Percentiles rank a stretch among this genome's conserved stretches.
phyloP scores from a whole-genome alignment of 2,113 vertebrate species.

The Elephantulus edwardii region DNA sequence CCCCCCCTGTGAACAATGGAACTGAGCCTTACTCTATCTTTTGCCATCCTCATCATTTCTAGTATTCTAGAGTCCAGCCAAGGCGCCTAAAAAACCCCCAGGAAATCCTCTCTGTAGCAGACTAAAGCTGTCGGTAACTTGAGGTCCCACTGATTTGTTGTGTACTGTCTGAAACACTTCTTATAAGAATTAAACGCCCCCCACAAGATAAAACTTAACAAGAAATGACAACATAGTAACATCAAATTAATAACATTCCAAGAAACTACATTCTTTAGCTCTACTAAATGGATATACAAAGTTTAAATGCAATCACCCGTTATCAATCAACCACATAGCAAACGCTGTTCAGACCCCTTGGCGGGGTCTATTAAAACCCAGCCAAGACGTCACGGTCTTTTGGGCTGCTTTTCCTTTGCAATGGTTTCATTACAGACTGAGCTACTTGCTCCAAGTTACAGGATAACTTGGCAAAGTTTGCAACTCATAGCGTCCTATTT shows the following conservation, averaged over 20 bases:
- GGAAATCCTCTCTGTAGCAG: no score
- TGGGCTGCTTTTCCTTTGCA: not conserved
- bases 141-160: not conserved
- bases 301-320: not conserved
- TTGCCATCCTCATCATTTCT: no score
- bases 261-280: not conserved
- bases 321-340: not conserved
- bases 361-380: not conserved
- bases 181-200: not conserved
- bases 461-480: not conserved
- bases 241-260: not conserved
- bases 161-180: not conserved
- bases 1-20: no score
- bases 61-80: no score
- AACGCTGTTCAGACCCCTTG: not conserved
- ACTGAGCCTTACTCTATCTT: no score
- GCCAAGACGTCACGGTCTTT: no score
- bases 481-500: not conserved
- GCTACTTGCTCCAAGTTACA: not conserved
- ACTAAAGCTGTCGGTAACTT: not conserved
- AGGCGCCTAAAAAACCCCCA: no score
- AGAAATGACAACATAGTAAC: not conserved
- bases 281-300: not conserved
- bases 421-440: not conserved
- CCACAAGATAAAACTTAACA: no score